Conservation (phyloP, 2,888 invertebrate species). For the Agapostemon virescens region DNA sequence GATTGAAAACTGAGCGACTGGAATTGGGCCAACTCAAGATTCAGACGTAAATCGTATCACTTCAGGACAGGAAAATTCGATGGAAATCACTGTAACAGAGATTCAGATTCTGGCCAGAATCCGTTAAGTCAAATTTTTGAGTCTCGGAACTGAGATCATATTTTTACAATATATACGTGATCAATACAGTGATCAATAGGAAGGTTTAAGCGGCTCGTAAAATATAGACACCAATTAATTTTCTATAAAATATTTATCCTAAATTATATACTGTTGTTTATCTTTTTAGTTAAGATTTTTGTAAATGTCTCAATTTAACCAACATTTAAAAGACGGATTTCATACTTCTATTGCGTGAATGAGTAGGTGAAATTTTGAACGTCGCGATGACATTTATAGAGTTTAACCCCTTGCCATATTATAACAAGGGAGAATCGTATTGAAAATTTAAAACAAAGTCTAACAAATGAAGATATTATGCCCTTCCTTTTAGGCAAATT, state of each 20-base stretch:
- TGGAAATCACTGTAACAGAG: neutral
- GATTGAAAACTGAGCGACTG: slow-evolving; percentile 9
- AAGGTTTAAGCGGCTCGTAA: neutral
- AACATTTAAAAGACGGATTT: neutral
- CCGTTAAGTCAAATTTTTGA: neutral
- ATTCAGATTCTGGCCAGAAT: neutral
- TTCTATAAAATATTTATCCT: neutral
- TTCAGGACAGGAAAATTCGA: neutral
- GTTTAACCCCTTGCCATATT: too few species aligned
- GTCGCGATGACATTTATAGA: too few species aligned
- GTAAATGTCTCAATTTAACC: neutral
- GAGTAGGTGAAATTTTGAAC: too few species aligned
- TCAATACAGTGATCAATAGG: neutral
- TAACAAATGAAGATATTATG: too few species aligned
- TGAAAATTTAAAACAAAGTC: too few species aligned
- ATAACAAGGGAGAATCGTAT: too few species aligned
- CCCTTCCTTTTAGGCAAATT: too few species aligned
- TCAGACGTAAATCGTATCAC: slow-evolving; percentile 5
- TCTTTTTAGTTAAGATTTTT: too few species aligned
- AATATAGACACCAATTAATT: neutral
- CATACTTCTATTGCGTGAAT: too few species aligned
- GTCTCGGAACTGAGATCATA: neutral
- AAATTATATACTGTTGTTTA: neutral
- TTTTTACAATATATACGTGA: neutral
- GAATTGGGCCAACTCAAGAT: slow-evolving; percentile 7